Percentiles rank a stretch among this genome's conserved stretches.
phyloP scores from a whole-genome alignment of 2,888 invertebrate species.

The Biston stratarius region DNA sequence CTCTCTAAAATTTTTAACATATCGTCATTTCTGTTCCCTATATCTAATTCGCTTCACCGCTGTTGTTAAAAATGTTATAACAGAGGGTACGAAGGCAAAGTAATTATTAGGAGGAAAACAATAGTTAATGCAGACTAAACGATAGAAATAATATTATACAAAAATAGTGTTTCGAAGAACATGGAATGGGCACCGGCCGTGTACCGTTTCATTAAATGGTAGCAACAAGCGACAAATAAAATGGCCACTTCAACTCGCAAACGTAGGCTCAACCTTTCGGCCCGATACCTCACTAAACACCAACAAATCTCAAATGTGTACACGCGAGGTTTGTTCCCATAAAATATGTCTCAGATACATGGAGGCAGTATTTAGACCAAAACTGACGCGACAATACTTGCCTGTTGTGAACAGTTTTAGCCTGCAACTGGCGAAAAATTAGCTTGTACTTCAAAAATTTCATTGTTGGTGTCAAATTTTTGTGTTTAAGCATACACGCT shows the following conservation, averaged over 20 bases:
- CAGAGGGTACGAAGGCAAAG: constrained; percentile 80
- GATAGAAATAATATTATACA: constrained; percentile 75
- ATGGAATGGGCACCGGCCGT: constrained; percentile 79
- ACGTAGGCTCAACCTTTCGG: not conserved
- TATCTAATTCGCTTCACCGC: constrained; percentile 83
- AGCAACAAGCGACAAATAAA: not conserved
- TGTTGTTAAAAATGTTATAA: constrained; percentile 75
- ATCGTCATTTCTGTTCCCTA: constrained; percentile 86
- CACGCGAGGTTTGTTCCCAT: no score
- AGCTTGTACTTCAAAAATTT: no score
- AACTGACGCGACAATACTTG: no score
- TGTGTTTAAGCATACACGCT: not conserved
- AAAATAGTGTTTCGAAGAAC: constrained; percentile 72
- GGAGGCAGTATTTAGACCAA: no score
- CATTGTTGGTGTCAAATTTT: no score
- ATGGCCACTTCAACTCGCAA: constrained; percentile 38
- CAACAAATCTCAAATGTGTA: no score
- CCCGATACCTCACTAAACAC: not conserved
- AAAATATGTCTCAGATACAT: no score
- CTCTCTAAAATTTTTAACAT: constrained; percentile 85
- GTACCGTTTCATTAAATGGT: constrained; percentile 43
- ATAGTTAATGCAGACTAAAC: constrained; percentile 74
- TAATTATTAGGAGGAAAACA: constrained; percentile 74
- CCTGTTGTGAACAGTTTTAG: no score
- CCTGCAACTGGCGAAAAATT: no score